Evolutionary conservation across 2,888 invertebrate species (phyloP).

Genomic region (Synergus umbraculus): DNA sequence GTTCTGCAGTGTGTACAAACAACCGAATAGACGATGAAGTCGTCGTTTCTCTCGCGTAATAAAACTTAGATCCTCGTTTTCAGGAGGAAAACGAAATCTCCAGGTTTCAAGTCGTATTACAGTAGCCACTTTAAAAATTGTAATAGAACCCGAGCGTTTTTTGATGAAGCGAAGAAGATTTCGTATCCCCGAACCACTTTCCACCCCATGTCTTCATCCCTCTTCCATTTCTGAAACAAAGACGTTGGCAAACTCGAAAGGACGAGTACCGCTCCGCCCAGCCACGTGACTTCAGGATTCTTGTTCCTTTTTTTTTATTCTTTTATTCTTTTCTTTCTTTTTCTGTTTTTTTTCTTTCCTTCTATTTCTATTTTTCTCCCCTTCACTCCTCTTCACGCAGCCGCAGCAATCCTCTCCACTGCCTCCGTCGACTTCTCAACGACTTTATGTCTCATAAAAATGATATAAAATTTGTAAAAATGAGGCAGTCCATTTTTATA

Average conservation of each 20-base stretch:
- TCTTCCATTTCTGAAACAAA: conserved; percentile 33
- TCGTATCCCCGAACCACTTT: neutral
- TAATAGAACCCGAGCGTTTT: conserved; percentile 39
- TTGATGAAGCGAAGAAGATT: conserved; percentile 38
- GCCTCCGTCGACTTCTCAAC: conserved; percentile 71
- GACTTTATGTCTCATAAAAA: conserved; percentile 77
- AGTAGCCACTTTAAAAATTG: conserved; percentile 37
- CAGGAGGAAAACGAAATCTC: conserved; percentile 9
- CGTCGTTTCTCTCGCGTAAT: neutral
- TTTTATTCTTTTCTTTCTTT: neutral
- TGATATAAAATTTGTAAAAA: conserved; percentile 77
- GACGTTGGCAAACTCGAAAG: conserved; percentile 50
- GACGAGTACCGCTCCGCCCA: conserved; percentile 70
- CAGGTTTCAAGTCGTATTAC: conserved; percentile 21
- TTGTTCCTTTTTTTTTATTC: conserved; percentile 7
- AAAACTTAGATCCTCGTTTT: conserved; percentile 31
- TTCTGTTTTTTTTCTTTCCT: conserved; percentile 45
- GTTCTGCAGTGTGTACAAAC: neutral
- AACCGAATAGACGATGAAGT: neutral
- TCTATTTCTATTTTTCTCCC: conserved; percentile 23
- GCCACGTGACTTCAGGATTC: conserved; percentile 66
- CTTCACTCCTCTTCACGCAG: conserved; percentile 40
- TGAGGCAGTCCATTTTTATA: conserved; percentile 57
- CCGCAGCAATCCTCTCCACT: neutral
- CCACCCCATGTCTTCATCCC: conserved; percentile 3